Percentiles rank a stretch among this genome's conserved stretches.
Evolutionary conservation across 2,797 vertebrate genomes (phyloP).

Genomic region (Ptychadena robeensis): DNA sequence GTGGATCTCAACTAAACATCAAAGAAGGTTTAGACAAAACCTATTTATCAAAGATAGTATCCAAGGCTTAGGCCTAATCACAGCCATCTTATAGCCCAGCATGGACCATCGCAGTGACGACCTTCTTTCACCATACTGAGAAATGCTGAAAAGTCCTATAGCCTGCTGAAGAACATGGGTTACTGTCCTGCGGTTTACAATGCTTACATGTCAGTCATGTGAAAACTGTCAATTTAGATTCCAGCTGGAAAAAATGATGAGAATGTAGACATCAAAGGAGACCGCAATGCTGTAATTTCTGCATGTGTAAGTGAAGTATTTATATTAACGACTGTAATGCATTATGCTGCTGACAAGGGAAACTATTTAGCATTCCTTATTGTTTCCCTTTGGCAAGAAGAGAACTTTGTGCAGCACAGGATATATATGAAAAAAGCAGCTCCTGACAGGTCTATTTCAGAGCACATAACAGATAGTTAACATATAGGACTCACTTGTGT

Average conservation of each 20-base stretch:
- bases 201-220: neutral
- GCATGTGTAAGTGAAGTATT: constrained; percentile 51
- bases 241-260: neutral
- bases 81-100: too few species aligned
- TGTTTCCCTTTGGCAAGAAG: constrained; percentile 45
- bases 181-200: neutral
- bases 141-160: neutral
- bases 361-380: constrained; percentile 54
- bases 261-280: constrained; percentile 21
- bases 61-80: neutral
- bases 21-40: too few species aligned
- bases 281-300: constrained; percentile 2
- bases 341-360: constrained; percentile 46
- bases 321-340: constrained; percentile 50
- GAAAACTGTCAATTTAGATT: neutral
- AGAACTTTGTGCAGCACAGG: constrained; percentile 17
- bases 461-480: neutral
- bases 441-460: constrained; percentile 24
- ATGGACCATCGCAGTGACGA: neutral
- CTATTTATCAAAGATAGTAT: neutral
- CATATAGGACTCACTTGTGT: neutral
- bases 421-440: constrained; percentile 21
- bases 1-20: too few species aligned
- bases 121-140: neutral
- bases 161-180: neutral